Conservation (phyloP, 2,888 invertebrate genomes). For the Loripinus fragilis region DNA sequence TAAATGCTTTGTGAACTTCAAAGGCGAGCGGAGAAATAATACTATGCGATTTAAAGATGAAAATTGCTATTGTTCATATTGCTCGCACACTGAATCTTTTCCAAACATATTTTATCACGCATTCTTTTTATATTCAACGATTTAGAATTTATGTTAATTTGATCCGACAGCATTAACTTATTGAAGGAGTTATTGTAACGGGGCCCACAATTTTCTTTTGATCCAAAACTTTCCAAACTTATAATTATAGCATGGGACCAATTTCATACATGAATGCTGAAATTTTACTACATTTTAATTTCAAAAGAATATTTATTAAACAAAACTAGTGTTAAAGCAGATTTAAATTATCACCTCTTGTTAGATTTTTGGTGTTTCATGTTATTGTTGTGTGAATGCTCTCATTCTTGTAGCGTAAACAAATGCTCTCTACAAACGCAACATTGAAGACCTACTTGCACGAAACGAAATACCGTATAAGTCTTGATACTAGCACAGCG, state of each 20-base stretch:
- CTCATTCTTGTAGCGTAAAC: neutral
- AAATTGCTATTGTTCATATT: constrained; percentile 11
- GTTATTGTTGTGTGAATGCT: constrained; percentile 9
- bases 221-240: constrained; percentile 12
- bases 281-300: constrained; percentile 17
- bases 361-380: neutral
- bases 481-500: no score
- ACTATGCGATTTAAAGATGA: constrained; percentile 10
- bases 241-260: constrained; percentile 6
- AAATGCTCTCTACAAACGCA: constrained; percentile 1
- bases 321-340: constrained; percentile 5
- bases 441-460: neutral
- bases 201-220: neutral
- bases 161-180: constrained; percentile 10
- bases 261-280: constrained; percentile 14
- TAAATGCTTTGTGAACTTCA: neutral
- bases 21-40: neutral
- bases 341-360: constrained; percentile 7
- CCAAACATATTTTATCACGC: constrained; percentile 8
- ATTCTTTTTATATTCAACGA: constrained; percentile 8
- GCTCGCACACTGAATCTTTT: neutral
- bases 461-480: no score
- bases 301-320: constrained; percentile 12
- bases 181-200: constrained; percentile 13
- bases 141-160: constrained; percentile 8